These are phyloP conservation scores for Sebastiscus albofasciatus DNA, from an alignment of 2,797 vertebrate species.

Conservation along the genomic window DNA sequence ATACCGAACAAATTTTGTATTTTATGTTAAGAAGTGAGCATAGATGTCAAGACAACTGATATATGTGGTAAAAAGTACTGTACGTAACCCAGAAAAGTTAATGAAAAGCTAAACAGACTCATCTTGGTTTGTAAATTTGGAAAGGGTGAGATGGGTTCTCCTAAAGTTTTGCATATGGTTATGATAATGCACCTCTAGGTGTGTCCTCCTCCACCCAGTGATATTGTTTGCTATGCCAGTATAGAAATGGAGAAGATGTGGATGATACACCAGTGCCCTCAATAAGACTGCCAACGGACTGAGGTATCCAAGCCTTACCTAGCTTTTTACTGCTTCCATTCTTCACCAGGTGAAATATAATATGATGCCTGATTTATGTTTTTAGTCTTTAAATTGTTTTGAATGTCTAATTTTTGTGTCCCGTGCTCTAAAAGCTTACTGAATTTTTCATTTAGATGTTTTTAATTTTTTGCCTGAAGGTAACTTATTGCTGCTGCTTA, in stretches of 20 bases:
- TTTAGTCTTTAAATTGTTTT: conserved; percentile 3
- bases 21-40: neutral
- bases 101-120: neutral
- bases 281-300: conserved; percentile 33
- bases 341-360: conserved; percentile 13
- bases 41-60: neutral
- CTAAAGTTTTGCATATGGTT: neutral
- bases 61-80: neutral
- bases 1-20: neutral
- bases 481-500: conserved; percentile 43
- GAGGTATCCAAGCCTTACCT: conserved; percentile 23
- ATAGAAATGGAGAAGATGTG: conserved; percentile 1
- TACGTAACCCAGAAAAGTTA: neutral
- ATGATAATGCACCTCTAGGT: neutral
- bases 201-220: neutral
- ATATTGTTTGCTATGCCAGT: neutral
- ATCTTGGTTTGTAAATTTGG: neutral
- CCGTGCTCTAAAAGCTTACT: conserved; percentile 15
- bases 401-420: neutral
- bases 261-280: conserved; percentile 13
- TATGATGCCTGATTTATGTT: conserved; percentile 33
- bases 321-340: conserved; percentile 35
- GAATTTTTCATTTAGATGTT: neutral
- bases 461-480: neutral
- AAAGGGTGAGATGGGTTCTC: neutral